A percentile compares a stretch with the other conserved stretches of the same genome.
These are phyloP conservation scores for Vidua macroura DNA, from an alignment of 2,113 vertebrate species.

Conservation along the genomic window DNA sequence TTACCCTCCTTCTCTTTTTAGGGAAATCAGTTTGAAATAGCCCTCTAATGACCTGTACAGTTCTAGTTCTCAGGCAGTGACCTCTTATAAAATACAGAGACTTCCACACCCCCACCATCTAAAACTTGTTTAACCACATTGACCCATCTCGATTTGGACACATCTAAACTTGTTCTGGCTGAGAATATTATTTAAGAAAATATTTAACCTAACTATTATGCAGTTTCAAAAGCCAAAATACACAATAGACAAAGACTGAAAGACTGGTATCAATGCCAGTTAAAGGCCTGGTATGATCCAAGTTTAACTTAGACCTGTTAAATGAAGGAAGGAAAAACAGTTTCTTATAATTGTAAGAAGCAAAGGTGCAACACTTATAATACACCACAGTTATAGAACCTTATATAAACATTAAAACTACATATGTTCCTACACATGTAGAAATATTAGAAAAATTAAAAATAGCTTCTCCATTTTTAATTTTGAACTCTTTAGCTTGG, in stretches of 20 bases:
- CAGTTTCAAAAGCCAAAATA: background rate
- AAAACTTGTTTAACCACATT: background rate
- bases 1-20: background rate
- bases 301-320: background rate
- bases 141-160: background rate
- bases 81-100: background rate
- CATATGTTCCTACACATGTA: background rate
- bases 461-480: background rate
- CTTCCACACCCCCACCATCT: background rate
- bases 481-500: background rate
- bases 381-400: background rate
- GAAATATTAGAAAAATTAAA: background rate
- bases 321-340: background rate
- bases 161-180: background rate
- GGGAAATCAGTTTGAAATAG: background rate
- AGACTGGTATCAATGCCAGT: background rate
- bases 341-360: background rate
- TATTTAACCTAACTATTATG: background rate
- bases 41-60: background rate
- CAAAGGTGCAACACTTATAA: background rate
- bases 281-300: background rate
- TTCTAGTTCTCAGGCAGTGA: background rate
- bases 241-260: background rate
- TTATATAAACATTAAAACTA: background rate
- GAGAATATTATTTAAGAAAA: background rate